Base-by-base conservation (phyloP, 2,797 vertebrate genomes). In the Thalassophryne amazonica region DNA sequence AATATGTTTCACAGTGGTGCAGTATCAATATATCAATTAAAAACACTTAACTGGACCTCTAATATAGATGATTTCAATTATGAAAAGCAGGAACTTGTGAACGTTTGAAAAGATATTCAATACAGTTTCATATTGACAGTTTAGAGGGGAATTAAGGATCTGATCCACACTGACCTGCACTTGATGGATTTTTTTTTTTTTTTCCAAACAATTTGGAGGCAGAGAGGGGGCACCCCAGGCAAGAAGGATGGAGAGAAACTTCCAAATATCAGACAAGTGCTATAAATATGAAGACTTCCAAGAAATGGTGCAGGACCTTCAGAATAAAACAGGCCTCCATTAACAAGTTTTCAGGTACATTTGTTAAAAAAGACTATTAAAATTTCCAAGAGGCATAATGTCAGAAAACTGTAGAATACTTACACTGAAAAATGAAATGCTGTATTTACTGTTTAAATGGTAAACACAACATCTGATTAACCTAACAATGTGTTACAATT, bases 91-190 rank as follows among this genome's bases (percentile, higher is more conserved):
- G 40, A 28, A 2, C 9, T 34, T 12, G 16, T 41, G 25, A 19
- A 25, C n/a, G 36, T 33, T 23, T 42, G 40, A 47, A 38, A 48
- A 53, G 31, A 59, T 29, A 30, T 59, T 39, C 2, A 31, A 60
- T 34, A 60, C 37, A 59, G 17, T 65, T 69, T 71, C 58, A 20
- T 13, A 27, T 50, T 2, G 38, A 65, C 68, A 58, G 71, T 68
- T 70, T 53, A 75, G 45, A 70, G 51, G 47, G 58, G 70, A 63
- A 76, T 76, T 75, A 78, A 54, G 69, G 69, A 60, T 35, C 41
- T 75, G 62, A 68, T 75, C 71, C 62, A 59, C 3, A 7, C 62
- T 75, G 73, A 79, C 70, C 68, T 50, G 66, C 64, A 60, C 68
- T 65, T 15, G 45, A 53, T 51, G 43, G 43, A 54, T 53, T 63